Evolutionary conservation across 1,140 invertebrate genomes (phyloP).

Genomic region (Nebria ingens): DNA sequence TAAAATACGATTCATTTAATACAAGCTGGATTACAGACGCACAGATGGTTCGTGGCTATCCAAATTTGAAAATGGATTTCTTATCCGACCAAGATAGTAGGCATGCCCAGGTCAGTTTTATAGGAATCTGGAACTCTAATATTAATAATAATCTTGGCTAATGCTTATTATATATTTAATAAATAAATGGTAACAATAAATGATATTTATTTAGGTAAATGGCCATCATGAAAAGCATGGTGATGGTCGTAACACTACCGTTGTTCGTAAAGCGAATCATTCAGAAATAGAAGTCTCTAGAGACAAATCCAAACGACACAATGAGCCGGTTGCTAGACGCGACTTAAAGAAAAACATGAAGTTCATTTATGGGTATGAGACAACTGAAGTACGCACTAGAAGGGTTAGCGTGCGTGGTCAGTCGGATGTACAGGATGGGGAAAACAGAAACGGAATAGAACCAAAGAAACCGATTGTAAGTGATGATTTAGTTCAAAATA

Average conservation of each 20-base stretch:
- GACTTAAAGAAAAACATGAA: slow-evolving; percentile 20
- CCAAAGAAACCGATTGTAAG: slow-evolving; percentile 6
- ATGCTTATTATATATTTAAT: too few relatives aligned
- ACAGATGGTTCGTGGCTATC: slow-evolving; percentile 33
- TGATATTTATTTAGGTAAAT: background rate
- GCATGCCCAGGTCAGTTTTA: slow-evolving; percentile 23
- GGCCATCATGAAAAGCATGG: background rate
- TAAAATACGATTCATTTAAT: slow-evolving; percentile 43
- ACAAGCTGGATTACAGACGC: slow-evolving; percentile 41
- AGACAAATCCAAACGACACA: background rate
- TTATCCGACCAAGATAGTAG: slow-evolving; percentile 32
- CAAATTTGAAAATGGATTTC: slow-evolving; percentile 27
- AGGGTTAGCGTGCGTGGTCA: slow-evolving; percentile 12
- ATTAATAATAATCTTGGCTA: too few relatives aligned
- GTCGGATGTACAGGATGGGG: background rate
- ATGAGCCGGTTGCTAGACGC: slow-evolving; percentile 2
- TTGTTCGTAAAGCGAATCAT: background rate
- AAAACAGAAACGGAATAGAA: background rate
- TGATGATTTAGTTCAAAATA: background rate
- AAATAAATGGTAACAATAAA: background rate
- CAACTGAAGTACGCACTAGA: slow-evolving; percentile 14
- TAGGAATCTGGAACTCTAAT: too few relatives aligned
- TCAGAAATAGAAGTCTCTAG: background rate
- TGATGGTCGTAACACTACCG: background rate
- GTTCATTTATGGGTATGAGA: slow-evolving; percentile 22